Conservation (phyloP, 2,797 vertebrate genomes). For the Esox masquinongy region DNA sequence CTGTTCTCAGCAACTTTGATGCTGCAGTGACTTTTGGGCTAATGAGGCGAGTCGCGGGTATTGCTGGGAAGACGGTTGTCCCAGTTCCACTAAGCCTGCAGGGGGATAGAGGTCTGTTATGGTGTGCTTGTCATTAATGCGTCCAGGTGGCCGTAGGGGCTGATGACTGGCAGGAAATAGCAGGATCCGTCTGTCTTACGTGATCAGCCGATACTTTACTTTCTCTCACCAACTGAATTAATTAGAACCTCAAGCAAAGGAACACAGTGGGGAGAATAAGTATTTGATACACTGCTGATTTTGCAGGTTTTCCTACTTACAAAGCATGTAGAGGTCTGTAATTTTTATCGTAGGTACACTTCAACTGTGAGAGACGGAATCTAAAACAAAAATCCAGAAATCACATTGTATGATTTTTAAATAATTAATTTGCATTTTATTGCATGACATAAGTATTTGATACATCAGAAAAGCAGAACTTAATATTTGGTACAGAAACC, state of each 20-base stretch:
- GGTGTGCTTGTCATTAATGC: neutral
- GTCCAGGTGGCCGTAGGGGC: neutral
- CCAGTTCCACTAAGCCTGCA: neutral
- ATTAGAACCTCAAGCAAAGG: neutral
- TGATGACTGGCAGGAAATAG: neutral
- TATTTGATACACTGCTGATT: no score
- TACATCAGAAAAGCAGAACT: no score
- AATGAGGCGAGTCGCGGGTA: neutral
- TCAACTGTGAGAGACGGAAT: no score
- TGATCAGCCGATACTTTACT: neutral
- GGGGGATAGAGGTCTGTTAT: neutral
- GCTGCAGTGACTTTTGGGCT: neutral
- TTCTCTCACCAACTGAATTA: neutral
- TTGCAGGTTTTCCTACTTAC: no score
- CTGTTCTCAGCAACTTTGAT: neutral
- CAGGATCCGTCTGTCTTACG: neutral
- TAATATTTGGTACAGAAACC: no score
- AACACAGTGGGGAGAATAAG: no score
- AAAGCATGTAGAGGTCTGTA: no score
- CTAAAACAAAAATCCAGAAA: no score
- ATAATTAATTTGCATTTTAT: no score
- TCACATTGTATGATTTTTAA: no score
- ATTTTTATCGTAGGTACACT: no score
- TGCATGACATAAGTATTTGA: no score
- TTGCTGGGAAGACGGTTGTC: neutral